Percentiles rank a stretch among this genome's conserved stretches.
These are phyloP conservation scores for Gnathonemus longibarbis DNA, from an alignment of 2,113 vertebrate genomes.

Conservation along the genomic window DNA sequence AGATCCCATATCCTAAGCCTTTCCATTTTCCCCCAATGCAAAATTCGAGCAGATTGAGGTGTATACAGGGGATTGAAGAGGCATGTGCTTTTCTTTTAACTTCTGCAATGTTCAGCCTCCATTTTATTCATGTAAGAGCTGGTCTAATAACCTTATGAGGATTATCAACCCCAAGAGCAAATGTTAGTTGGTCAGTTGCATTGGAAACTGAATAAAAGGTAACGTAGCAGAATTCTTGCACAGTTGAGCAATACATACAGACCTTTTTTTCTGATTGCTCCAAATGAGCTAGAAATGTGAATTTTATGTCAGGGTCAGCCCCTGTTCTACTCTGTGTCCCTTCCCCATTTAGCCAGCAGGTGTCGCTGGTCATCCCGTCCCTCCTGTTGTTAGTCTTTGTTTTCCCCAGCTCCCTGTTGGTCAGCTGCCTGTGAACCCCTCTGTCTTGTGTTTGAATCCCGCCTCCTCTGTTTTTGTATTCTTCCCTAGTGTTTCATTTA, in stretches of 20 bases:
- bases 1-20: background rate
- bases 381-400: too few relatives aligned
- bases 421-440: too few relatives aligned
- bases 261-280: background rate
- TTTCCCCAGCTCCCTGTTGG: too few relatives aligned
- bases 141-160: slow-evolving; percentile 8
- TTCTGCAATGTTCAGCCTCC: slow-evolving; percentile 12
- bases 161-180: slow-evolving; percentile 34
- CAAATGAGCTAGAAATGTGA: background rate
- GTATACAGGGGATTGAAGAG: background rate
- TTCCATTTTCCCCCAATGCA: background rate
- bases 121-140: slow-evolving; percentile 26
- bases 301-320: background rate
- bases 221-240: slow-evolving; percentile 8
- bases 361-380: background rate
- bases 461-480: too few relatives aligned
- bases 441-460: too few relatives aligned
- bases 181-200: slow-evolving; percentile 23
- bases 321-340: too few relatives aligned
- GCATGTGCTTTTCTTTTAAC: background rate
- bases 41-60: background rate
- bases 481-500: too few relatives aligned
- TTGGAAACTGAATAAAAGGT: slow-evolving; percentile 29
- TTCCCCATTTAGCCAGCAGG: background rate
- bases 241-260: background rate